Evolutionary conservation across 2,888 invertebrate genomes (phyloP).

Genomic region (Polyommatus icarus): DNA sequence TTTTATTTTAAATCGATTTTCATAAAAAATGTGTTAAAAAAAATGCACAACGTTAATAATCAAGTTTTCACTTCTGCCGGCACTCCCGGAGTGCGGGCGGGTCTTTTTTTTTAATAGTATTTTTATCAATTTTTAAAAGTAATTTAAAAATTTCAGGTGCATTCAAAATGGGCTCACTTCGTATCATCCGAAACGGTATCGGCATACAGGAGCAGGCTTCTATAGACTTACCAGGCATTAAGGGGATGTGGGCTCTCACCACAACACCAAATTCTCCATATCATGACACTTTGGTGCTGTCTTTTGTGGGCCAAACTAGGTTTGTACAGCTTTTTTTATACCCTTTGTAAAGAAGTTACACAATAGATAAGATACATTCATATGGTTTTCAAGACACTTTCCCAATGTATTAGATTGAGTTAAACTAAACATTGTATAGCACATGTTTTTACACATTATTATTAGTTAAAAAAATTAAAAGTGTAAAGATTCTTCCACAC

Average conservation of each 20-base stretch:
- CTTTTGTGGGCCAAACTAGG: constrained; percentile 98
- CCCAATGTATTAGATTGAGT: no score
- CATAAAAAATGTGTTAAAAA: no score
- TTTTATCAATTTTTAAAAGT: background rate
- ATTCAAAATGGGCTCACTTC: constrained; percentile 97
- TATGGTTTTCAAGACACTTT: background rate
- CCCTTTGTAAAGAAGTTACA: background rate
- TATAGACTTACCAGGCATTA: constrained; percentile 97
- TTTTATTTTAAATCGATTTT: no score
- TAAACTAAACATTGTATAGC: no score
- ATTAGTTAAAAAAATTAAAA: no score
- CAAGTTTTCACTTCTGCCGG: no score
- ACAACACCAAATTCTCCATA: constrained; percentile 71
- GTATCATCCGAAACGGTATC: constrained; percentile 98
- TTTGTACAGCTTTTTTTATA: constrained; percentile 44
- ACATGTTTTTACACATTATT: no score
- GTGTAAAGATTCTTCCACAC: no score
- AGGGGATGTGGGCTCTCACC: constrained; percentile 97
- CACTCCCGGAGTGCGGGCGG: no score
- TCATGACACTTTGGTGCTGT: constrained; percentile 95
- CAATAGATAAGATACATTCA: background rate
- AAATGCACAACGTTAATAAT: no score
- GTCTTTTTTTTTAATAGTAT: no score
- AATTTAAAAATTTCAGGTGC: constrained; percentile 78
- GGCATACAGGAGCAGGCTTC: constrained; percentile 99